Evolutionary conservation across 2,888 invertebrate genomes (phyloP), one percentile per base, ranked within the genome.

Genomic region (Pherbina coryleti): DNA sequence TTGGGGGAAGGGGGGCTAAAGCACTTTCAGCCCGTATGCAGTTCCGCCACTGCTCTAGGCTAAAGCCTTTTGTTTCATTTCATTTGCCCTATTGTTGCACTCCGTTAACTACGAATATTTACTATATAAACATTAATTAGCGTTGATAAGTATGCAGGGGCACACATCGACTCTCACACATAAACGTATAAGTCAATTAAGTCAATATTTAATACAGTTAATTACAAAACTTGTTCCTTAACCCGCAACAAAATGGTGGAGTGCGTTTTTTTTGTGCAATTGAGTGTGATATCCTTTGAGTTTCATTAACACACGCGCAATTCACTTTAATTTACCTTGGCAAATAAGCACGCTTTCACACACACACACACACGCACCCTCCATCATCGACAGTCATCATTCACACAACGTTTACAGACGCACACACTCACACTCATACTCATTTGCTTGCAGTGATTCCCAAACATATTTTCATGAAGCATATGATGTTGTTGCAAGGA

Each of bases 381-480:
- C 19, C n/a, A 22, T 37, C 44, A 37, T 69, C 3, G 14, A 31
- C 11, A 4, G 14, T 14, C 55, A 53, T 17, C 9, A 34, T 19
- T 9, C 17, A 71, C 22, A 28, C 22, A 34, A 31, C 74, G 73
- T 81, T 78, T 78, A 75, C 76, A 80, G 79, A 83, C 81, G 81
- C 64, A 34, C 9, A 60, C 62, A 67, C 81, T 79, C 82, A 84
- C 85, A 81, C 84, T 81, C 72, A 80, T 2, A 2, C 44, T 44
- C 11, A 44, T 44, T 55, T 55, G 19, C 55, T 5, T 2, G 9
- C 55, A 44, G 44, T 44, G 44, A 44, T 44, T 44, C 44, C 44
- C 44, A 44, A 44, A 44, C 14, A 44, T 44, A 4, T 37, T 8
- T 37, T 37, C 37, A 37, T 8, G 1, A 44, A 44, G 14, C 11